phyloP scores from a whole-genome alignment of 92 coral and sea anemone species.

The Siderastrea siderea region DNA sequence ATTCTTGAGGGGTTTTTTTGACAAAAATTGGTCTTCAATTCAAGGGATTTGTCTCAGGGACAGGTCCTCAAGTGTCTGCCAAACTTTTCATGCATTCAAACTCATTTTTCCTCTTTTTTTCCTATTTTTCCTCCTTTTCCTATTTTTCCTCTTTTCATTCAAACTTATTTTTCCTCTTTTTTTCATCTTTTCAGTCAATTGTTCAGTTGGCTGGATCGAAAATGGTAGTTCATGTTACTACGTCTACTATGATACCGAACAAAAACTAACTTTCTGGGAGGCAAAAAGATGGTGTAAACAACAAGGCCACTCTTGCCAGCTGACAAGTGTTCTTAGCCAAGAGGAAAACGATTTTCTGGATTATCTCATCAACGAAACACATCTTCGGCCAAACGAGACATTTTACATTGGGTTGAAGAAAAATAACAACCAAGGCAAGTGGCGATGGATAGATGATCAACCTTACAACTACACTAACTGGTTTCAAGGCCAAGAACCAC shows the following conservation, averaged over 20 bases:
- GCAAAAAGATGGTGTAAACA: slow-evolving; percentile 7
- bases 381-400: slow-evolving; percentile 6
- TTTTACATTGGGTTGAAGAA: slow-evolving; percentile 23
- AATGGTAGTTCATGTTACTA: slow-evolving; percentile 2
- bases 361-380: slow-evolving; percentile 7
- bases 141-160: too few species aligned
- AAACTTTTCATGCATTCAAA: too few species aligned
- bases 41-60: too few species aligned
- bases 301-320: background rate
- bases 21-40: too few species aligned
- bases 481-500: slow-evolving; percentile 4
- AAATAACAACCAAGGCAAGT: background rate
- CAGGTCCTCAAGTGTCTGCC: too few species aligned
- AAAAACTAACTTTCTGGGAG: background rate
- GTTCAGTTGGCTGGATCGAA: slow-evolving; percentile 10
- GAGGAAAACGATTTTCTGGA: slow-evolving; percentile 16
- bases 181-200: background rate
- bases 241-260: background rate
- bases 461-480: slow-evolving; percentile 41
- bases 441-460: background rate
- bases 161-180: background rate
- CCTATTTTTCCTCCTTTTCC: too few species aligned
- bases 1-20: too few species aligned
- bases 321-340: slow-evolving; percentile 17
- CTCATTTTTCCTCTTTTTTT: too few species aligned